Evolutionary conservation across 2,888 invertebrate species (phyloP).

Genomic region (Zele albiditarsus): DNA sequence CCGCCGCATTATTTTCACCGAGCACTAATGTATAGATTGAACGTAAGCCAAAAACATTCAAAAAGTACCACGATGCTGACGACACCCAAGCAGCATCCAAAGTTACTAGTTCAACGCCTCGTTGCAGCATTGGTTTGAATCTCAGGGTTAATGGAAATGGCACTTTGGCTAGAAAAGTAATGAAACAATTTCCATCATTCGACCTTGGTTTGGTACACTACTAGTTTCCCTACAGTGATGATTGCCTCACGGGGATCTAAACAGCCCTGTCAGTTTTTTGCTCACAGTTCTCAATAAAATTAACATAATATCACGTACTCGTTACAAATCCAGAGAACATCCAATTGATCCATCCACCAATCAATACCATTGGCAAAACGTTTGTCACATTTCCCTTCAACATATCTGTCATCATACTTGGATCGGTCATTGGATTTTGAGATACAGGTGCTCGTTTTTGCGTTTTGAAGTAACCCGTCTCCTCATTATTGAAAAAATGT

Average conservation of each 20-base stretch:
- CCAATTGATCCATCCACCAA: constrained; percentile 99
- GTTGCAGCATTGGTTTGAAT: constrained; percentile 99
- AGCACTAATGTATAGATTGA: constrained; percentile 98
- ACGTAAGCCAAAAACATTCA: constrained; percentile 98
- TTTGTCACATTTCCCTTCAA: constrained; percentile 98
- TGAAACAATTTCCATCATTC: constrained; percentile 10
- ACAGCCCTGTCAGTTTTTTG: too few relatives aligned
- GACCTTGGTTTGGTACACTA: too few relatives aligned
- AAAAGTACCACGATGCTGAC: constrained; percentile 99
- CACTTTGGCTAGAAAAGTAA: constrained; percentile 85
- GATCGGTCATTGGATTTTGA: constrained; percentile 96
- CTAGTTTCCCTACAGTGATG: too few relatives aligned
- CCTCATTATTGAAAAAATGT: constrained; percentile 96
- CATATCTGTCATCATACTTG: constrained; percentile 98
- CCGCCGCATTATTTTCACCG: constrained; percentile 98
- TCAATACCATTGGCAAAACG: constrained; percentile 98
- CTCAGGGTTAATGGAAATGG: constrained; percentile 98
- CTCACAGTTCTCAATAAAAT: too few relatives aligned
- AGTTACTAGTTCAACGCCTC: constrained; percentile 95
- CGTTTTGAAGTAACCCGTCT: constrained; percentile 94
- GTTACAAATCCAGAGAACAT: constrained; percentile 99
- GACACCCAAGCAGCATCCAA: constrained; percentile 99
- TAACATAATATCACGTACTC: constrained; percentile 75
- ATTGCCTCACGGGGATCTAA: too few relatives aligned
- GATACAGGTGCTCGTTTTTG: constrained; percentile 90